Evolutionary conservation across 2,888 invertebrate species (phyloP).

Genomic region (Vesta saturnalis): DNA sequence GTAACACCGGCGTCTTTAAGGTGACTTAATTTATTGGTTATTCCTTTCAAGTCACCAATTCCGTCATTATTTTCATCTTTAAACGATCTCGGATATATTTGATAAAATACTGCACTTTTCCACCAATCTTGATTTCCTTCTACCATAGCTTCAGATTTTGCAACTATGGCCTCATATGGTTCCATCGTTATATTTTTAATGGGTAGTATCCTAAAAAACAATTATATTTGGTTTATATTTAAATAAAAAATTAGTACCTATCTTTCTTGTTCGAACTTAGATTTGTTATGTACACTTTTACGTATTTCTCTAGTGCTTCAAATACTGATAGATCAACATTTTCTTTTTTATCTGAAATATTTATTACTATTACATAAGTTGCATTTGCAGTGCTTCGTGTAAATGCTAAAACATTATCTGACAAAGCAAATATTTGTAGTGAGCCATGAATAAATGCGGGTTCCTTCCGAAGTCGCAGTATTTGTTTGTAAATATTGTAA

Average conservation of each 20-base stretch:
- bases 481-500: slow-evolving; percentile 69
- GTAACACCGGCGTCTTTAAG: slow-evolving; percentile 72
- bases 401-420: background rate
- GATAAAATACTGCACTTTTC: slow-evolving; percentile 82
- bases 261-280: background rate
- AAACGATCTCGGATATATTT: slow-evolving; percentile 81
- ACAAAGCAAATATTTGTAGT: background rate
- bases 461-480: slow-evolving; percentile 50
- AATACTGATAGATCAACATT: background rate
- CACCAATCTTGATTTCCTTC: slow-evolving; percentile 74
- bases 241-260: background rate
- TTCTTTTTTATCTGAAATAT: background rate
- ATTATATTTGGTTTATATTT: background rate
- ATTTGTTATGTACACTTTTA: background rate
- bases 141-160: background rate
- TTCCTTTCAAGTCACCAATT: slow-evolving; percentile 86
- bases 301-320: background rate
- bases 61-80: slow-evolving; percentile 86
- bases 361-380: background rate
- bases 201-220: background rate
- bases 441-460: background rate
- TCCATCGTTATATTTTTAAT: background rate
- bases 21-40: slow-evolving; percentile 51
- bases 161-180: background rate
- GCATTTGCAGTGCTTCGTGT: background rate